Base-by-base conservation (phyloP, 2,113 vertebrate genomes). In the Siphamia tubifer region DNA sequence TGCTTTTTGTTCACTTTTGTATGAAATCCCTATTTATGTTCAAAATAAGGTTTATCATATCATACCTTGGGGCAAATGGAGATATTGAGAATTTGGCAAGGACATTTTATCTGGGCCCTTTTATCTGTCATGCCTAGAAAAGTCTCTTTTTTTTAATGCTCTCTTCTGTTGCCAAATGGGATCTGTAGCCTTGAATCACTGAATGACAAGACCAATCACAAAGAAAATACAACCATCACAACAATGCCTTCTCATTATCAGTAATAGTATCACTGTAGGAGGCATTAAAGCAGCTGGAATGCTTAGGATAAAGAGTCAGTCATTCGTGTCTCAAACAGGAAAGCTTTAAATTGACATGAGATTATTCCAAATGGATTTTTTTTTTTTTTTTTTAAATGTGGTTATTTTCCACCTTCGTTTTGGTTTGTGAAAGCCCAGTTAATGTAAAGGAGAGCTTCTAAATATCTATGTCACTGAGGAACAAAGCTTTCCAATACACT, bases 401-500 rank as follows among this genome's bases (percentile, higher is more conserved):
- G 23, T 53, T 66, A 17, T 35, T 61, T 71, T 27, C 21, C 34
- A 8, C 17, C 8, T 58, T 11, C 19, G 4, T 30, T 70, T 74
- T 44, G 79, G 20, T 65, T 21, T 11, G 25, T 56, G 38, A 77
- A 81, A 56, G 21, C 10, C n/a, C 19, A 19, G 30, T 20, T 58
- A 79, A 51, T 15, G n/a, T 16, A 51, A 23, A 35, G 28, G 53
- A 71, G 51, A 64, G 40, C 45, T 25, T 67, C 51, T 49, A 34
- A 69, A 69, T 68, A 68, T 68, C 45, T 32, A 44, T 39, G 72
- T 55, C 79, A 79, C 53, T 71, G 60, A 80, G 75, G 67, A 65
- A 75, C 53, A 74, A 75, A 73, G 73, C 35, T 39, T 69, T 67
- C 58, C 65, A 36, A 35, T 67, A 79, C 71, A 68, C 66, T 54